Conservation (phyloP, 2,113 vertebrate species). For the Cyprinodon tularosa region DNA sequence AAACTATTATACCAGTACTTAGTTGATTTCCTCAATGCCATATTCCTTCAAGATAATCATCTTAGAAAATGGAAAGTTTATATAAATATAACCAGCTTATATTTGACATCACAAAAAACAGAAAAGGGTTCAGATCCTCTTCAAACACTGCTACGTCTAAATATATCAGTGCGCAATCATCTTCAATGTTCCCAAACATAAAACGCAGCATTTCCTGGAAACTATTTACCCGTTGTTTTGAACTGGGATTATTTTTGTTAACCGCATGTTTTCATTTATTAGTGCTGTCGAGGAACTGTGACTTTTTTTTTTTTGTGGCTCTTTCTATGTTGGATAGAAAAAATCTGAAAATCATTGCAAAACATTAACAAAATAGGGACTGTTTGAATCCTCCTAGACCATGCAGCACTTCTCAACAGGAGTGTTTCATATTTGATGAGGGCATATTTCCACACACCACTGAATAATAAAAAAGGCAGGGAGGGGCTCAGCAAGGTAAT, state of each 20-base stretch:
- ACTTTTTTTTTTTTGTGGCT: slow-evolving; percentile 4
- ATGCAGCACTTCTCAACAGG: slow-evolving; percentile 56
- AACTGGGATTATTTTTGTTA: background rate
- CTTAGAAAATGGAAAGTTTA: background rate
- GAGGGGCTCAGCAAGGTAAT: slow-evolving; percentile 21
- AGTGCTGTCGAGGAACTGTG: background rate
- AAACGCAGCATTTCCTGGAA: background rate
- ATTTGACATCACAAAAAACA: slow-evolving; percentile 26
- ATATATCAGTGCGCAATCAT: slow-evolving; percentile 31
- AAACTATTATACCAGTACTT: background rate
- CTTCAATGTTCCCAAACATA: slow-evolving; percentile 36
- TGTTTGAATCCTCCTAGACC: slow-evolving; percentile 40
- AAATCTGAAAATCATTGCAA: background rate
- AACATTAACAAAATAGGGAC: background rate
- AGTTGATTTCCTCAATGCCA: background rate
- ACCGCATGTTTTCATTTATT: background rate
- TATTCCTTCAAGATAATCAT: background rate
- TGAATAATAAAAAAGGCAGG: slow-evolving; percentile 69
- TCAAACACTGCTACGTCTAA: slow-evolving; percentile 39
- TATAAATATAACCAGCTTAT: slow-evolving; percentile 8
- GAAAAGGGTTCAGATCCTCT: slow-evolving; percentile 34
- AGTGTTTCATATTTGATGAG: slow-evolving; percentile 70
- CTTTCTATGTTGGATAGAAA: slow-evolving; percentile 15
- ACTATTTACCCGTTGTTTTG: background rate
- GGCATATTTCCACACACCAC: slow-evolving; percentile 68